These are phyloP conservation scores for Eupristina koningsbergeri DNA, from an alignment of 1,140 invertebrate genomes.

Conservation along the genomic window DNA sequence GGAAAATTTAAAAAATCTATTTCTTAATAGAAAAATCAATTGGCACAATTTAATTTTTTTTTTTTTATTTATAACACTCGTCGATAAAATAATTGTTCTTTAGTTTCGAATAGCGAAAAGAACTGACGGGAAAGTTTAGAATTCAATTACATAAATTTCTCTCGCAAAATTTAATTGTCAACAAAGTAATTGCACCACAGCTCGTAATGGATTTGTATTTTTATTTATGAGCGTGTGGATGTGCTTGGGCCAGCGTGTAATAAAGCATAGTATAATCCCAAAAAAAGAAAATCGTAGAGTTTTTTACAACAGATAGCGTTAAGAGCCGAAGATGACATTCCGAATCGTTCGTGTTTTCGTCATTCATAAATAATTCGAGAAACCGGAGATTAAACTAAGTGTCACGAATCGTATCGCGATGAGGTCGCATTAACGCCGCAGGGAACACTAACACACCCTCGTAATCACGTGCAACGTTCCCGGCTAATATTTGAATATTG, in stretches of 20 bases:
- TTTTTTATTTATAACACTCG: too few relatives aligned
- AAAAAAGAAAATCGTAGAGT: neutral
- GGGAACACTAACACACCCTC: neutral
- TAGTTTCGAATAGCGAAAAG: too few relatives aligned
- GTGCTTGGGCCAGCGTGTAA: neutral
- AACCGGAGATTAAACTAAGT: conserved; percentile 1
- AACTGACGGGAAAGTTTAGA: too few relatives aligned
- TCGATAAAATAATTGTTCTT: too few relatives aligned
- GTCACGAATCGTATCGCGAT: neutral
- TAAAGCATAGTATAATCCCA: neutral
- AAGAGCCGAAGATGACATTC: neutral
- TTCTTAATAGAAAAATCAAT: neutral
- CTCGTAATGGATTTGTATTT: neutral
- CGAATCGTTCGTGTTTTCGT: neutral
- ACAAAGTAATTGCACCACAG: neutral
- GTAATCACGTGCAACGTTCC: neutral
- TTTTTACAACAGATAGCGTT: neutral
- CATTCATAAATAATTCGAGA: conserved; percentile 13
- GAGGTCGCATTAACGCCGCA: neutral
- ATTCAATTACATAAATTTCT: too few relatives aligned
- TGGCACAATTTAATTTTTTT: neutral
- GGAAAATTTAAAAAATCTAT: neutral
- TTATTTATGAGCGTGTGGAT: neutral
- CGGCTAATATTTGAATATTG: neutral
- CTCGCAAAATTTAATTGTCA: too few relatives aligned